phyloP scores from a whole-genome alignment of 2,888 invertebrate species.

The Mesochorus sp. region DNA sequence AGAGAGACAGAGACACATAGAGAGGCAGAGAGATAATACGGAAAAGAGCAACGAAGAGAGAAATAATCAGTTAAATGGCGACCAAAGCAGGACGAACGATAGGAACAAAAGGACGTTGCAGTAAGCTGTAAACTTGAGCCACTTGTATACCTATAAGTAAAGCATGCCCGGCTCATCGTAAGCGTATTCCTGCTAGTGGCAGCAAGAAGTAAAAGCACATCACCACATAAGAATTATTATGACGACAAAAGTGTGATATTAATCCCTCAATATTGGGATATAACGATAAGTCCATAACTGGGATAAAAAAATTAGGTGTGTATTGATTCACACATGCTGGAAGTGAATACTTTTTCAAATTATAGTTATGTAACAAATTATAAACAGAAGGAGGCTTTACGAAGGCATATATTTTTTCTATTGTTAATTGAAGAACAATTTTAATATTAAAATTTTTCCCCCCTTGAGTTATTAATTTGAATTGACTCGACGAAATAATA shows the following conservation, averaged over 20 bases:
- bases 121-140: slow-evolving; percentile 18
- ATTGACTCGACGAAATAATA: no score
- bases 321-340: no score
- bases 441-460: no score
- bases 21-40: no score
- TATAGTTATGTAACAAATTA: no score
- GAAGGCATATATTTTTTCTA: no score
- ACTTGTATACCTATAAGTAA: slow-evolving; percentile 9
- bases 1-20: slow-evolving; percentile 4
- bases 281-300: background rate
- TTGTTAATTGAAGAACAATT: no score
- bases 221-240: slow-evolving; percentile 36
- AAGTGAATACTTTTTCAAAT: no score
- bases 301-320: background rate
- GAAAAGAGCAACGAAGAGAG: no score
- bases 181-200: slow-evolving; percentile 10
- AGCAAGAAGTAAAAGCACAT: slow-evolving; percentile 44
- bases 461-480: no score
- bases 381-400: no score
- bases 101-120: slow-evolving; percentile 1
- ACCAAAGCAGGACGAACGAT: slow-evolving; percentile 16
- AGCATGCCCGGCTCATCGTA: background rate
- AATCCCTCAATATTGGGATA: background rate
- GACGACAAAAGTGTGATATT: slow-evolving; percentile 22
- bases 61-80: background rate